Base-by-base conservation (phyloP, 2,888 invertebrate species). In the Eupithecia dodoneata region DNA sequence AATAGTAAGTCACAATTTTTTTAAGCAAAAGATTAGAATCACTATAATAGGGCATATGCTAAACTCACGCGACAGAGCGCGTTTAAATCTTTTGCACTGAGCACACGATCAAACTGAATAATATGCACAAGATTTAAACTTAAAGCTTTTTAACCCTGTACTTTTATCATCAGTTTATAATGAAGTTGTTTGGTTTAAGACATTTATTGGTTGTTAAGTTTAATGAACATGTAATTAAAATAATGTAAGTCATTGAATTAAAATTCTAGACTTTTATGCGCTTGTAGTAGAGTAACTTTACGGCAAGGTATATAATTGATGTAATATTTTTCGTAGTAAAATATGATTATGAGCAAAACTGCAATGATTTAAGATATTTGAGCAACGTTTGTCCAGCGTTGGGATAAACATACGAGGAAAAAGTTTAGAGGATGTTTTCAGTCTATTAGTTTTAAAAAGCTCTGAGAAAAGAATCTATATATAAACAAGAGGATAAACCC, bases 61-160 rank as follows among this genome's bases (percentile, higher is more conserved):
- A 18, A 59, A n/a, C 7, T n/a, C 59, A 18, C 67, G n/a, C 7
- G 75, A 67, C 55, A 66, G 71, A 71, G 76, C 72, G 79, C 81
- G 82, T 80, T 81, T 67, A 81, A 76, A 78, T 82, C 80, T 81
- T 80, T 80, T 79, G 79, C 76, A 79, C 73, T 41, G 44, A 10
- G 13, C 12, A 41, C 18, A 69, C n/a, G 45, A 55, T 55, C 52
- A 69, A 10, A 13, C 18, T 9, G 30, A 59, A 47, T 18, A 18
- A 18, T 59, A 9, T 59, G 18, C 59, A 18, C 9, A 18, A 9
- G 59, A 59, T 18, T 59, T 65, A 72, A 67, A 41, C 73, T 73
- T 59, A 73, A 47, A 66, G 65, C 59, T 70, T 49, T 71, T 72
- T 72, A 55, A 74, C 65, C 69, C 13, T 55, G 44, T n/a, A 63